Evolutionary conservation across 2,888 invertebrate species (phyloP), one percentile per base, ranked within the genome.

Genomic region (Diachrysia chrysitis): DNA sequence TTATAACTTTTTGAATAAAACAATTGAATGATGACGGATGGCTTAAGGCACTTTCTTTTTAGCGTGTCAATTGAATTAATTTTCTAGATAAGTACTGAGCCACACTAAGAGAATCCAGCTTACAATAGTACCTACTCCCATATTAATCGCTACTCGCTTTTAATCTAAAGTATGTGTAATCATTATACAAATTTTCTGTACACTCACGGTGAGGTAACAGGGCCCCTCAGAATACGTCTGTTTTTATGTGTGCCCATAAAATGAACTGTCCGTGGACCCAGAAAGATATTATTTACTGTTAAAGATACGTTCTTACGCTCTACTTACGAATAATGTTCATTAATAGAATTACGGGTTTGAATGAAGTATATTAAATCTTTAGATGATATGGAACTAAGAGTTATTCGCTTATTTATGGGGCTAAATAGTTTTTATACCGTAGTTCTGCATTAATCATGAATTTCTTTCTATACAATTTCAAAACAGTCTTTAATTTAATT

Each of bases 191-290:
- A 85, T 90, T 91, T 90, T 89, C 90, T 90, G 87, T 86, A 84
- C 88, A 87, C 87, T 85, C 85, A 87, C 84, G 83, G 83, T 92
- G 92, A 93, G 90, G 93, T 86, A 89, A 88, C 86, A 86, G 91
- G 93, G 93, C 93, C 93, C 87, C 94, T 91, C 87, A 76, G 80
- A 85, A 82, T 84, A 85, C 82, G 81, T 71, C 62, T 71, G 79
- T 86, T 86, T 89, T 89, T 90, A 85, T 86, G 83, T 84, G 73
- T 82, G 83, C 76, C 84, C 83, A 87, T 90, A 88, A 88, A 89
- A 86, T 88, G 86, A 86, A 85, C 86, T 85, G 76, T 86, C 76
- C 79, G 83, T 78, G 84, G 86, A 86, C 85, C 76, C 69, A 84
- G 82, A 84, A 83, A 83, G 80, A 87, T 84, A 75, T 78, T 74